phyloP scores from a whole-genome alignment of 2,797 vertebrate genomes.

The Kryptopterus vitreolus region DNA sequence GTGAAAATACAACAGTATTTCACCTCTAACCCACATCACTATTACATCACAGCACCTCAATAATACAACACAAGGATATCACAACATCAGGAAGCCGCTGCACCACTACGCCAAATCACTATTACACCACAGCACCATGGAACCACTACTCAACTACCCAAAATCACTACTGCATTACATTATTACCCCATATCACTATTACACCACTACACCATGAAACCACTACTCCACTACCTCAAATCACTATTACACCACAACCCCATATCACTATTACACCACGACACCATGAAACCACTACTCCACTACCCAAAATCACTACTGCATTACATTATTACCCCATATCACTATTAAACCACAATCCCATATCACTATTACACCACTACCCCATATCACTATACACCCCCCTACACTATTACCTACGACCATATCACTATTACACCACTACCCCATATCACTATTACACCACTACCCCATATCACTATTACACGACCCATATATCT shows the following conservation, averaged over 20 bases:
- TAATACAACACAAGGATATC: neutral
- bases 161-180: neutral
- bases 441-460: neutral
- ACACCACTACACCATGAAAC: neutral
- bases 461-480: neutral
- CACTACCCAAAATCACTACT: too few relatives aligned
- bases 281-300: neutral
- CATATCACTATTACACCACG: neutral
- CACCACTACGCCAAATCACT: too few relatives aligned
- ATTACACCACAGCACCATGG: too few relatives aligned
- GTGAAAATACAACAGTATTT: rapidly evolving
- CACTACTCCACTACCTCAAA: neutral
- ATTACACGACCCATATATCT: neutral
- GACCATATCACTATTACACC: too few relatives aligned
- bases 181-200: neutral
- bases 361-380: neutral
- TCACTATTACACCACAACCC: too few relatives aligned
- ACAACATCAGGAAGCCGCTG: neutral
- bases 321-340: neutral
- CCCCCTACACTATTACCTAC: neutral
- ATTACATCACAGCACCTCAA: neutral
- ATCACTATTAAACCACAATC: neutral
- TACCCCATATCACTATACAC: too few relatives aligned
- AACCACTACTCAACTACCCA: too few relatives aligned
- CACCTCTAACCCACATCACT: neutral